Conservation (phyloP, 2,888 invertebrate genomes). For the Cenopis cana region DNA sequence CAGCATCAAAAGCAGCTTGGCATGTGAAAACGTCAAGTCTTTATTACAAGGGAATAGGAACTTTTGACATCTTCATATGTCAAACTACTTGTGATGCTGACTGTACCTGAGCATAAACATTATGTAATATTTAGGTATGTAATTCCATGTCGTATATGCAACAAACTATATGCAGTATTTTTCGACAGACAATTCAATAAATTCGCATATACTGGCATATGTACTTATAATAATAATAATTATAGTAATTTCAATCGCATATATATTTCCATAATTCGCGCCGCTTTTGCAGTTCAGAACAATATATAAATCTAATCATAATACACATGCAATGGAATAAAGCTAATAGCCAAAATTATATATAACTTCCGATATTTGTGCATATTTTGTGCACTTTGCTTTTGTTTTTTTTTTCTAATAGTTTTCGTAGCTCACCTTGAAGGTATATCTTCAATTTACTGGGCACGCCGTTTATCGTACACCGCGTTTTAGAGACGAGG, state of each 20-base stretch:
- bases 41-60: too few relatives aligned
- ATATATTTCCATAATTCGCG: slow-evolving; percentile 46
- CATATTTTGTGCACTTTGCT: neutral
- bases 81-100: too few relatives aligned
- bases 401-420: neutral
- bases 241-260: too few relatives aligned
- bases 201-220: slow-evolving; percentile 8
- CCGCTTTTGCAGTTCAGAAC: slow-evolving; percentile 35
- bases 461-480: slow-evolving; percentile 92
- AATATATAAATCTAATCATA: neutral
- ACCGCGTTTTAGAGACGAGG: slow-evolving; percentile 91
- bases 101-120: too few relatives aligned
- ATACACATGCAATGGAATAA: neutral
- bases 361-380: neutral
- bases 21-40: too few relatives aligned
- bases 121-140: neutral
- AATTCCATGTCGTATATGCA: neutral
- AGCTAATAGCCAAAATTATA: too few relatives aligned
- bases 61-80: too few relatives aligned
- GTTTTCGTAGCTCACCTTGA: slow-evolving; percentile 86
- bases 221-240: neutral
- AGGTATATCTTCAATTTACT: slow-evolving; percentile 91
- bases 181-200: neutral
- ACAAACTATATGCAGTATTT: neutral
- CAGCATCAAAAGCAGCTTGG: too few relatives aligned